Conservation (phyloP, 2,113 vertebrate genomes). For the Erythrolamprus reginae region DNA sequence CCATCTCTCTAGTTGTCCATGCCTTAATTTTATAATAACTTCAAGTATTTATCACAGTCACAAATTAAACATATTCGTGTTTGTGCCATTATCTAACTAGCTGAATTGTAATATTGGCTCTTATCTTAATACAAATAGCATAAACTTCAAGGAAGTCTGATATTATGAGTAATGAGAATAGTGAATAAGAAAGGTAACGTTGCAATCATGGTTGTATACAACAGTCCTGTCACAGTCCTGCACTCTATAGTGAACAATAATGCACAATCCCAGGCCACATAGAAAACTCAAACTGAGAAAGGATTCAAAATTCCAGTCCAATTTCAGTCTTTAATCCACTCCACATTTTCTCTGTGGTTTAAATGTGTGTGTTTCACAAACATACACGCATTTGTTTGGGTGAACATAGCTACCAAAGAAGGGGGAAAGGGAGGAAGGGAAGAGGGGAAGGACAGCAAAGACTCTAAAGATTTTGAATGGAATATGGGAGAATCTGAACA, state of each 20-base stretch:
- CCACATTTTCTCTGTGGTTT: not conserved
- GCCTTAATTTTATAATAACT: slow-evolving; percentile 26
- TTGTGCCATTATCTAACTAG: slow-evolving; percentile 1
- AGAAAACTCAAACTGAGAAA: not conserved
- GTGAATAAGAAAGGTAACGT: not conserved
- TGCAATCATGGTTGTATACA: not conserved
- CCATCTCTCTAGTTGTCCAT: slow-evolving; percentile 15
- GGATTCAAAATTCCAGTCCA: not conserved
- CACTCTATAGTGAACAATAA: not conserved
- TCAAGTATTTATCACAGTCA: slow-evolving; percentile 25
- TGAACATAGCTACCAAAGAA: not conserved
- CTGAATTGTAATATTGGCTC: slow-evolving; percentile 22
- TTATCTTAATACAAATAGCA: not conserved
- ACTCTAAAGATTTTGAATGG: slow-evolving; percentile 12
- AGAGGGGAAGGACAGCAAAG: slow-evolving; percentile 30
- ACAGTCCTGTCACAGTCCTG: not conserved
- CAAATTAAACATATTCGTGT: slow-evolving; percentile 19
- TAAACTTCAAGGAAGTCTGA: not conserved
- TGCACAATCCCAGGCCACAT: not conserved
- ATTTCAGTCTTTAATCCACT: not conserved
- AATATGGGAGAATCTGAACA: not conserved
- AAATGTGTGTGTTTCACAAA: not conserved
- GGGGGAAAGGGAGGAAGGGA: not conserved
- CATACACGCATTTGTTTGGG: slow-evolving; percentile 17
- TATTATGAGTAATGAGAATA: not conserved